A percentile compares a stretch with the other conserved stretches of the same genome.
phyloP scores from a whole-genome alignment of 2,888 invertebrate species.

The Eremobia ochroleuca region DNA sequence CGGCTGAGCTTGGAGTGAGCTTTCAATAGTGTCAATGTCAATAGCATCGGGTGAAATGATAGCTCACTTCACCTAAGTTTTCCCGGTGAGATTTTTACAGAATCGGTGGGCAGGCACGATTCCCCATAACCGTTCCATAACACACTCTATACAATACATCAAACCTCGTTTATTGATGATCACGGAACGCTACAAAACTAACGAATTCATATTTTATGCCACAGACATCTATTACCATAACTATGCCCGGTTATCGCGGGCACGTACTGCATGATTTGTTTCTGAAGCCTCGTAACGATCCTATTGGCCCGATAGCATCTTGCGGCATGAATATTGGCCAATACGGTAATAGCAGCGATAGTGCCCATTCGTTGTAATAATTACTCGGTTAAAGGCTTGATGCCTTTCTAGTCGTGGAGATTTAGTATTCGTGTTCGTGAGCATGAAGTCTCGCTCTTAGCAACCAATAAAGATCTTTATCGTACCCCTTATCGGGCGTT shows the following conservation, averaged over 20 bases:
- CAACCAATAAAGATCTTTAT: conserved; percentile 30
- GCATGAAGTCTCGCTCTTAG: conserved; percentile 29
- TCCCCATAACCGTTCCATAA: neutral
- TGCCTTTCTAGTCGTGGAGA: conserved; percentile 31
- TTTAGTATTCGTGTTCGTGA: conserved; percentile 39
- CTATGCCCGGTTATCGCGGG: conserved; percentile 75
- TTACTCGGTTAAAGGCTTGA: conserved; percentile 64
- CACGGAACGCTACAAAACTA: conserved; percentile 46
- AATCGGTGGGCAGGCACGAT: too few relatives aligned
- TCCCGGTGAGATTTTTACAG: too few relatives aligned
- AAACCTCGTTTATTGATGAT: conserved; percentile 36
- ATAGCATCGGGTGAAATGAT: too few relatives aligned
- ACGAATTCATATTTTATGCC: conserved; percentile 63
- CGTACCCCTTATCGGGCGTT: conserved; percentile 4
- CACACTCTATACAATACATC: conserved; percentile 32
- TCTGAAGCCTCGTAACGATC: conserved; percentile 79
- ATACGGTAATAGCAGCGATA: conserved; percentile 71
- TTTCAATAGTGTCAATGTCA: too few relatives aligned
- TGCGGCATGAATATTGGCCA: conserved; percentile 80
- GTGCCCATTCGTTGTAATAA: conserved; percentile 72
- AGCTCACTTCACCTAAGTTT: too few relatives aligned
- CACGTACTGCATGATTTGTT: conserved; percentile 81
- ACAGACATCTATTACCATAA: conserved; percentile 71
- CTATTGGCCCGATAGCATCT: conserved; percentile 77
- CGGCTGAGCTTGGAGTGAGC: too few relatives aligned